Evolutionary conservation across 2,888 invertebrate genomes (phyloP).

Genomic region (Sisyra terminalis): DNA sequence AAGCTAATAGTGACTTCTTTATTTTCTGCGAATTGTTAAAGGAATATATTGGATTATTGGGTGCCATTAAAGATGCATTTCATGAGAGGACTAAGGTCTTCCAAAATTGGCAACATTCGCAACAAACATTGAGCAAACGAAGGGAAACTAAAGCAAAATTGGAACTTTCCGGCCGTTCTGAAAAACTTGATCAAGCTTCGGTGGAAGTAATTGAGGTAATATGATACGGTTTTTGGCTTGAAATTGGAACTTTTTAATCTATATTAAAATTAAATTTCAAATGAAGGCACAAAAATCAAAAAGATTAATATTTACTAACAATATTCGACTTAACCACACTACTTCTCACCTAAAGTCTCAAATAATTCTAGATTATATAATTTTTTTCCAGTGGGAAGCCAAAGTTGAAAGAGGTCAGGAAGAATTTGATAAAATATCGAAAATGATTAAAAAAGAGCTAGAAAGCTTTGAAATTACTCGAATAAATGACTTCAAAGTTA

Average conservation of each 20-base stretch:
- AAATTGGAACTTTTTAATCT: no score
- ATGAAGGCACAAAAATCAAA: background rate
- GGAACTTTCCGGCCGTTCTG: slow-evolving; percentile 76
- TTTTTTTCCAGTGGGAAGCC: slow-evolving; percentile 60
- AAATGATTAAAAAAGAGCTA: slow-evolving; percentile 86
- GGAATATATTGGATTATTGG: slow-evolving; percentile 84
- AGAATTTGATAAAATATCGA: slow-evolving; percentile 89
- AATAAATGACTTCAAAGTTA: slow-evolving; percentile 77
- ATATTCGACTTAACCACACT: no score
- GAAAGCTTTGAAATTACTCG: slow-evolving; percentile 81
- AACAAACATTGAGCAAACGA: slow-evolving; percentile 84
- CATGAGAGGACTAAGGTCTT: slow-evolving; percentile 71
- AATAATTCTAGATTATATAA: slow-evolving; percentile 2
- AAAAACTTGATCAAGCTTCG: slow-evolving; percentile 75
- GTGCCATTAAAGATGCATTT: slow-evolving; percentile 71
- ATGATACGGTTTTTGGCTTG: slow-evolving; percentile 1
- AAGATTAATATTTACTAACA: background rate
- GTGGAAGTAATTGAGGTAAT: slow-evolving; percentile 83
- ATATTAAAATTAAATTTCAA: no score
- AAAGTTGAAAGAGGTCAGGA: slow-evolving; percentile 95
- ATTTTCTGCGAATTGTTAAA: slow-evolving; percentile 87
- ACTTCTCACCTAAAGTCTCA: no score
- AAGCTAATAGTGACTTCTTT: slow-evolving; percentile 89
- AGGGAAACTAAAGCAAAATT: slow-evolving; percentile 86
- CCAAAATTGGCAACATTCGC: slow-evolving; percentile 96